Evolutionary conservation across 2,888 invertebrate genomes (phyloP).

Genomic region (Lasioglossum oenotherae): DNA sequence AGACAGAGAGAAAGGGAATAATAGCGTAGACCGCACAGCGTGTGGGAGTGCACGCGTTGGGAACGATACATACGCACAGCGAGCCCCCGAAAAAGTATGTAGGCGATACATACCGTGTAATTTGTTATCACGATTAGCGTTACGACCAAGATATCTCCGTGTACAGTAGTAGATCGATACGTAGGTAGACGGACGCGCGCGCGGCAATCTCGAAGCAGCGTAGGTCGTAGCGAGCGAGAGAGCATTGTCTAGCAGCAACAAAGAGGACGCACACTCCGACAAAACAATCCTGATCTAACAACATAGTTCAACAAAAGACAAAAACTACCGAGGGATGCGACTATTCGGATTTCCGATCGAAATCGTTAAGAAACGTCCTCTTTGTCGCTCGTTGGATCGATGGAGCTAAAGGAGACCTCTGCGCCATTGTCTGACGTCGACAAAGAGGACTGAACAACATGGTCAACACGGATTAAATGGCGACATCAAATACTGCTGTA

Average conservation of each 20-base stretch:
- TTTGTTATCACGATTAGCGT: slow-evolving; percentile 53
- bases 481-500: background rate
- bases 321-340: background rate
- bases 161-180: slow-evolving; percentile 53
- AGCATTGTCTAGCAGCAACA: slow-evolving; percentile 6
- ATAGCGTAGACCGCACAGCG: slow-evolving; percentile 43
- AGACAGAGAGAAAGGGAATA: background rate
- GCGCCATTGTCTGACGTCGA: background rate
- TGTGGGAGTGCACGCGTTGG: slow-evolving; percentile 50
- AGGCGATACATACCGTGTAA: slow-evolving; percentile 37
- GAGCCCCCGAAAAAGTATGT: slow-evolving; percentile 34
- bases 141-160: slow-evolving; percentile 53
- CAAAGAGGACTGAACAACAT: background rate
- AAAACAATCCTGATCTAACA: background rate
- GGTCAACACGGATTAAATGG: background rate
- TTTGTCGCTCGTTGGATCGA: slow-evolving; percentile 2
- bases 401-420: background rate
- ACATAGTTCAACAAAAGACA: background rate
- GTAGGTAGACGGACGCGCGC: slow-evolving; percentile 23
- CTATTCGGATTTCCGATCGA: background rate
- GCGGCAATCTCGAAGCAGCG: slow-evolving; percentile 26
- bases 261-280: background rate
- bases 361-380: background rate
- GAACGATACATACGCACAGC: slow-evolving; percentile 58
- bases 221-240: slow-evolving; percentile 37